Evolutionary conservation across 2,888 invertebrate species (phyloP), one percentile per base, ranked within the genome.

Genomic region (Chrysolina americana): DNA sequence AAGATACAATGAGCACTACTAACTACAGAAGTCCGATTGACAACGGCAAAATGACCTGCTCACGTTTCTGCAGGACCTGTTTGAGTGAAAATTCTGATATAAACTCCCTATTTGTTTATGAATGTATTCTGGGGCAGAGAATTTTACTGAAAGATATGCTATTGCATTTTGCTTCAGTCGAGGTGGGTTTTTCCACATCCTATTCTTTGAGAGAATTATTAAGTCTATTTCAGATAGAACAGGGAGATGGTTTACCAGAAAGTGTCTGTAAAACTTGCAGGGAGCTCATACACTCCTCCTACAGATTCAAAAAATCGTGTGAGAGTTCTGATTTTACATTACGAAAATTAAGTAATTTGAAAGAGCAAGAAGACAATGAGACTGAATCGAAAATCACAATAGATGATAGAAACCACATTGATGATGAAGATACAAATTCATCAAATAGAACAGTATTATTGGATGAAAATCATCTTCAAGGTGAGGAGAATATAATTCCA

Each of bases 171-270:
- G 78, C 84, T 47, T 79, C 84, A 72, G 73, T 85, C 62, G 75
- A 80, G 79, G 85, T 85, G 81, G 73, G 63, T 63, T 65, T 17
- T 9, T 47, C 21, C 11, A 36, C 19, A 36, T 36, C 36, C 8
- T 36, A 36, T 36, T 36, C 36, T 36, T 36, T 36, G 36, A 36
- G 44, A 44, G 15, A 13, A 44, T 44, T 13, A 15, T 44, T 15
- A 2, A 15, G 0, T 3, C 44, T 15, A 13, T 78, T 82, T 72
- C 70, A 87, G 87, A 77, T 86, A 21, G 65, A 73, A 15, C 76
- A 81, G 75, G 81, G 81, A 59, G 87, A 87, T 80, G 85, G 85
- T 13, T 78, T 86, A 74, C 87, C 87, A 23, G 80, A 83, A 68
- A 84, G 83, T 75, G 80, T 87, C 17, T 87, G 87, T 76, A 53